Evolutionary conservation across 2,797 vertebrate species (phyloP).

Genomic region (Megaceryle alcyon): DNA sequence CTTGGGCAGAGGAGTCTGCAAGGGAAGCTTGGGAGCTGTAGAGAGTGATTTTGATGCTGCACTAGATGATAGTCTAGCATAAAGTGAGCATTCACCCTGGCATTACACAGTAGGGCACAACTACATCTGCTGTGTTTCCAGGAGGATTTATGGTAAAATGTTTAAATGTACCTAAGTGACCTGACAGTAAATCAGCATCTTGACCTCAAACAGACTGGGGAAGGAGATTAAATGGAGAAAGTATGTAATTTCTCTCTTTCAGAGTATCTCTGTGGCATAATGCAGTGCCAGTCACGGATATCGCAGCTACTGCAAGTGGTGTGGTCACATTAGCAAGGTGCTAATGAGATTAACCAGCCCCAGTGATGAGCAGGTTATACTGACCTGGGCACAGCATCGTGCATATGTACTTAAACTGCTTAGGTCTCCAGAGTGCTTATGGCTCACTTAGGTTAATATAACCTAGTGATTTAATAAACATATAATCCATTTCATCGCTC

Average conservation of each 20-base stretch:
- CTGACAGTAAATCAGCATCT: slow-evolving; percentile 19
- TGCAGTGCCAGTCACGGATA: neutral
- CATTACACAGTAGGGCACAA: neutral
- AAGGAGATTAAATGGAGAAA: slow-evolving; percentile 24
- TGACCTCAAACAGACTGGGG: neutral
- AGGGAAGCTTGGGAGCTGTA: slow-evolving; percentile 3
- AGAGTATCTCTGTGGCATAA: neutral
- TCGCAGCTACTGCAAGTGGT: neutral
- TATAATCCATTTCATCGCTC: slow-evolving; percentile 49
- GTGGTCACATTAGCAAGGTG: slow-evolving; percentile 30
- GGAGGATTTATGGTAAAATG: slow-evolving; percentile 11
- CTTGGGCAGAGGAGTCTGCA: neutral
- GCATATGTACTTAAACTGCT: slow-evolving; percentile 45
- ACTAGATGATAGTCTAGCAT: neutral
- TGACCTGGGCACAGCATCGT: slow-evolving; percentile 38
- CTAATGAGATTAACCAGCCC: slow-evolving; percentile 60
- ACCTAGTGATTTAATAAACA: slow-evolving; percentile 49
- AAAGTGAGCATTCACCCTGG: neutral
- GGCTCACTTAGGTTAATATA: slow-evolving; percentile 49
- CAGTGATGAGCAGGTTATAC: slow-evolving; percentile 56
- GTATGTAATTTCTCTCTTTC: neutral
- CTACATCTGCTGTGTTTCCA: slow-evolving; percentile 7
- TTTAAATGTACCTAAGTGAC: neutral
- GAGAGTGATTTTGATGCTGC: slow-evolving; percentile 20
- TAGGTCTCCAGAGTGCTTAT: slow-evolving; percentile 42